These are phyloP conservation scores for Seladonia tumulorum DNA, from an alignment of 2,888 invertebrate genomes.

Conservation along the genomic window DNA sequence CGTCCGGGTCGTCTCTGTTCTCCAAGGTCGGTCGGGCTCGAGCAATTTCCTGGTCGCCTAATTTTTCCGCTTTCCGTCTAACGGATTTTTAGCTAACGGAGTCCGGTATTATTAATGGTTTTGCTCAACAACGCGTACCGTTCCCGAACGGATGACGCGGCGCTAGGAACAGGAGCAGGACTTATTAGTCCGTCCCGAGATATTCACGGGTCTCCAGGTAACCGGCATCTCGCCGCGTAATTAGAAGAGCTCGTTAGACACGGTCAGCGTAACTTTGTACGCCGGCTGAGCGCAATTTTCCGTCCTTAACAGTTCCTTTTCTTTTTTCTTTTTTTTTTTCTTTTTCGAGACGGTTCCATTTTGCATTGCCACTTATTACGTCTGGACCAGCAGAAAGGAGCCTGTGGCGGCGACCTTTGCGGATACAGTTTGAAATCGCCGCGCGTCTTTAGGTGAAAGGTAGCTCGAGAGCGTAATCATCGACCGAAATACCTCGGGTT, in stretches of 20 bases:
- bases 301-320: neutral
- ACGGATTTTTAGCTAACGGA: constrained; percentile 13
- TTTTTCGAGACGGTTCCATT: neutral
- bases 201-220: constrained; percentile 14
- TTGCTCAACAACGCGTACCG: constrained; percentile 50
- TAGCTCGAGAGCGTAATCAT: neutral
- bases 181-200: constrained; percentile 15
- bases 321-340: neutral
- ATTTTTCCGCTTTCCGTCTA: neutral
- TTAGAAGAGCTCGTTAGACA: constrained; percentile 52
- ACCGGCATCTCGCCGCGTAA: constrained; percentile 38
- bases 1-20: constrained; percentile 45
- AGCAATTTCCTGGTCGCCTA: constrained; percentile 21
- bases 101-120: constrained; percentile 46
- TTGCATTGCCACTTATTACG: too few relatives aligned
- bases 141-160: constrained; percentile 20
- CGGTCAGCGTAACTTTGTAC: constrained; percentile 20
- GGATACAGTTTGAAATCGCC: too few relatives aligned
- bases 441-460: neutral
- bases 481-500: neutral
- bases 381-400: too few relatives aligned
- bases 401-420: too few relatives aligned
- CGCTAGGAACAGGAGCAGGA: neutral
- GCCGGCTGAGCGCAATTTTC: constrained; percentile 19
- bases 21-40: constrained; percentile 49